A percentile compares a stretch with the other conserved stretches of the same genome.
phyloP scores from a whole-genome alignment of 1,140 invertebrate genomes.

The Drosophila leontia region DNA sequence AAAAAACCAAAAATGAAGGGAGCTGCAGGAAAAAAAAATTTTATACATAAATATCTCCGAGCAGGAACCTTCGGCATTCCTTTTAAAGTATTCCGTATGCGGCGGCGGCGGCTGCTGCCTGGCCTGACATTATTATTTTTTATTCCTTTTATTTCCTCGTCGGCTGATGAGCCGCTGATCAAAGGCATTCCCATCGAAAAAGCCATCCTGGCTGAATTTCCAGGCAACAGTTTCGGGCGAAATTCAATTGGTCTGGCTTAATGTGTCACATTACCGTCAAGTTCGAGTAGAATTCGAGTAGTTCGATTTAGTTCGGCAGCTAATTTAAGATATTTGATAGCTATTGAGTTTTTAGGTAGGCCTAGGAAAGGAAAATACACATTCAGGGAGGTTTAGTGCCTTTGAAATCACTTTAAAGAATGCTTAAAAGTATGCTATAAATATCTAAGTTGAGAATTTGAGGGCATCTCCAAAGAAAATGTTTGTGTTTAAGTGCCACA shows the following conservation, averaged over 20 bases:
- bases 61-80: slow-evolving; percentile 55
- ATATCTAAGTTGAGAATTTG: no score
- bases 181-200: slow-evolving; percentile 47
- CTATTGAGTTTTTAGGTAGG: not conserved
- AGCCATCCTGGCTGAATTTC: slow-evolving; percentile 8
- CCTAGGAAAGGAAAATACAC: no score
- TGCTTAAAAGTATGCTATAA: not conserved
- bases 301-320: slow-evolving; percentile 22
- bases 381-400: not conserved
- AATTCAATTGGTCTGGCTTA: slow-evolving; percentile 30
- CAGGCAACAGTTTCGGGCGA: slow-evolving; percentile 20
- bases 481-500: not conserved
- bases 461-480: not conserved
- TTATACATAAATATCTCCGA: slow-evolving; percentile 58
- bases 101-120: slow-evolving; percentile 24
- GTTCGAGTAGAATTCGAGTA: slow-evolving; percentile 19
- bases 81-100: slow-evolving; percentile 52
- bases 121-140: slow-evolving; percentile 54
- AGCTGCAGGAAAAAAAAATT: slow-evolving; percentile 24
- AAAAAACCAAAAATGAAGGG: slow-evolving; percentile 28
- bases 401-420: not conserved
- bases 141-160: slow-evolving; percentile 34
- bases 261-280: slow-evolving; percentile 38
- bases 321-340: slow-evolving; percentile 33
- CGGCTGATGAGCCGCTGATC: slow-evolving; percentile 50